phyloP scores from a whole-genome alignment of 2,888 invertebrate genomes.

The Chirona hameri region DNA sequence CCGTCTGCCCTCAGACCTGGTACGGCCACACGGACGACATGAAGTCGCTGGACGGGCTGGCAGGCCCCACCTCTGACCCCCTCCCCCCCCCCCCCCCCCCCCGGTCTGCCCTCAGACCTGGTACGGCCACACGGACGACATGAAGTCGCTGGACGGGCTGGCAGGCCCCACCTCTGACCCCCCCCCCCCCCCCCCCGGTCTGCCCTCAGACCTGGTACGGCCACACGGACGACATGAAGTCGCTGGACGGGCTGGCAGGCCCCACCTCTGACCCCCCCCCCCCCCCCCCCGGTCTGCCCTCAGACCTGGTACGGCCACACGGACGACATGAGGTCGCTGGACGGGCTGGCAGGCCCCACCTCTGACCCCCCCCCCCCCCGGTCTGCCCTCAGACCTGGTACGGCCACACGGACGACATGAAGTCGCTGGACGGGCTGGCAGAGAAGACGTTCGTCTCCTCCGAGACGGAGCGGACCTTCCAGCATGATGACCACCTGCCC shows the following conservation, averaged over 20 bases:
- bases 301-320: neutral
- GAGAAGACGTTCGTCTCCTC: slow-evolving; percentile 9
- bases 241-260: no score
- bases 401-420: neutral
- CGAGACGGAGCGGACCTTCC: slow-evolving; percentile 50
- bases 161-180: no score
- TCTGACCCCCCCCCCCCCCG: neutral
- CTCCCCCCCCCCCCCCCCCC: neutral
- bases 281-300: neutral
- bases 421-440: neutral
- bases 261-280: no score
- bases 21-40: neutral
- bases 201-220: neutral
- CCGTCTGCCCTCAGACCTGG: no score
- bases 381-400: neutral
- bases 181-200: no score
- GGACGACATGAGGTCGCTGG: neutral
- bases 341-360: neutral
- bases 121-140: neutral
- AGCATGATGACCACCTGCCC: slow-evolving; percentile 53
- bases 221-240: neutral
- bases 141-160: no score
- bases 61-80: no score
- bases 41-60: no score
- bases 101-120: neutral